A percentile compares a stretch with the other conserved stretches of the same genome.
phyloP scores from a whole-genome alignment of 2,113 vertebrate species.

The Gasterosteus nipponicus region DNA sequence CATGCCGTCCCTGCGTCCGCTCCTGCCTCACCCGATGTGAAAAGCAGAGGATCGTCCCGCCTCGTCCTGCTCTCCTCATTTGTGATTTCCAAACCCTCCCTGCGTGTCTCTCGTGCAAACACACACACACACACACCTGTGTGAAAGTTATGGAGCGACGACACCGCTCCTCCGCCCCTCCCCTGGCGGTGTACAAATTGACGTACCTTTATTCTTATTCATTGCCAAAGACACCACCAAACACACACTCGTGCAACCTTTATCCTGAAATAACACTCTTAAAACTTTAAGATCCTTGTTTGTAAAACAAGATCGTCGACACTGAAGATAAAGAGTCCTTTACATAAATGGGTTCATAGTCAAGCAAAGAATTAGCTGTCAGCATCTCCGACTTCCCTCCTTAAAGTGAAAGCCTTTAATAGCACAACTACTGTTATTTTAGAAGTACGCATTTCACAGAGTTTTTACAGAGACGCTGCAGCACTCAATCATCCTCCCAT shows the following conservation, averaged over 20 bases:
- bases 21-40: slow-evolving; percentile 26
- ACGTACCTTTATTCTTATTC: not conserved
- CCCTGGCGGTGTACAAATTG: slow-evolving; percentile 25
- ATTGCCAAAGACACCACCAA: too few species aligned
- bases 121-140: slow-evolving; percentile 35
- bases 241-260: not conserved
- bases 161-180: slow-evolving; percentile 35
- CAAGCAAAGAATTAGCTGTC: not conserved
- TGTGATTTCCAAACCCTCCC: slow-evolving; percentile 22
- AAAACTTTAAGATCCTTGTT: not conserved
- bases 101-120: not conserved
- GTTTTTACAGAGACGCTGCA: slow-evolving; percentile 13
- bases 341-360: slow-evolving; percentile 1
- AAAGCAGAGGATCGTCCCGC: not conserved
- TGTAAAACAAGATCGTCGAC: not conserved
- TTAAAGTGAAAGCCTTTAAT: slow-evolving; percentile 1
- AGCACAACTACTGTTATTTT: not conserved
- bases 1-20: slow-evolving; percentile 18
- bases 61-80: slow-evolving; percentile 30
- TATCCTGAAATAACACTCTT: too few species aligned
- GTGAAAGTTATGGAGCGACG: slow-evolving; percentile 32
- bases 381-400: not conserved
- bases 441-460: not conserved
- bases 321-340: not conserved
- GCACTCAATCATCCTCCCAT: slow-evolving; percentile 1